phyloP scores from a whole-genome alignment of 2,888 invertebrate species.

The Eupithecia abbreviata region DNA sequence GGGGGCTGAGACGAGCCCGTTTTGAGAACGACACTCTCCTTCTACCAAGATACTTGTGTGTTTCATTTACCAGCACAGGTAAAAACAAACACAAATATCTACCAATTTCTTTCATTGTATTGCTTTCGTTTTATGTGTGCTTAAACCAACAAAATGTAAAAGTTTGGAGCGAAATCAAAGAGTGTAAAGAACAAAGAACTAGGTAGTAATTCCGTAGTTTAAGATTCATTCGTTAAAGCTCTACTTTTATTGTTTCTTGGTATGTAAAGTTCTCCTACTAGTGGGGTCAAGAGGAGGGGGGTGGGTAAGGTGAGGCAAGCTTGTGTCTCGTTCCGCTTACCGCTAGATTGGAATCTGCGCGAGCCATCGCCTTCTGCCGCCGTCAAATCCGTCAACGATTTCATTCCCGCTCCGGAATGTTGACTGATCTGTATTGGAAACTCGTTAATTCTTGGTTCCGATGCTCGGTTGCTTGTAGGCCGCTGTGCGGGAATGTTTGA shows the following conservation, averaged over 20 bases:
- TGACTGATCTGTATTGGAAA: constrained; percentile 45
- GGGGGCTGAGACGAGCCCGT: constrained; percentile 46
- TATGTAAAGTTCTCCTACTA: constrained; percentile 18
- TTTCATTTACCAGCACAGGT: constrained; percentile 21
- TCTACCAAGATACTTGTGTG: constrained; percentile 5
- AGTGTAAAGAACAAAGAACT: constrained; percentile 5
- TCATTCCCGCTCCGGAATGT: constrained; percentile 50
- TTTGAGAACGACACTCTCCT: constrained; percentile 40
- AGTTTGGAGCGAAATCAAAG: constrained; percentile 17
- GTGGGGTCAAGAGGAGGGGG: constrained; percentile 20
- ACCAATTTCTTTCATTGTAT: neutral
- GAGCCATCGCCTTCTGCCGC: constrained; percentile 64
- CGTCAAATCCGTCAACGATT: constrained; percentile 69
- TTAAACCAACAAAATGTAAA: neutral
- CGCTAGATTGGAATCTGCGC: constrained; percentile 72
- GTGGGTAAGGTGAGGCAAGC: constrained; percentile 38
- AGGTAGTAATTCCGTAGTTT: neutral
- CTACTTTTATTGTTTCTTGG: constrained; percentile 5
- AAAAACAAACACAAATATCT: constrained; percentile 16
- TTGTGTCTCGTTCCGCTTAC: constrained; percentile 57
- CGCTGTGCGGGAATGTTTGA: constrained; percentile 35
- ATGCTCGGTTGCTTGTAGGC: constrained; percentile 4
- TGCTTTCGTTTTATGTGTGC: constrained; percentile 1
- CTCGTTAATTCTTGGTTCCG: constrained; percentile 18
- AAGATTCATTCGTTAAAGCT: constrained; percentile 6